Conservation (phyloP, 1,140 invertebrate genomes). For the Drosophila santomea region DNA sequence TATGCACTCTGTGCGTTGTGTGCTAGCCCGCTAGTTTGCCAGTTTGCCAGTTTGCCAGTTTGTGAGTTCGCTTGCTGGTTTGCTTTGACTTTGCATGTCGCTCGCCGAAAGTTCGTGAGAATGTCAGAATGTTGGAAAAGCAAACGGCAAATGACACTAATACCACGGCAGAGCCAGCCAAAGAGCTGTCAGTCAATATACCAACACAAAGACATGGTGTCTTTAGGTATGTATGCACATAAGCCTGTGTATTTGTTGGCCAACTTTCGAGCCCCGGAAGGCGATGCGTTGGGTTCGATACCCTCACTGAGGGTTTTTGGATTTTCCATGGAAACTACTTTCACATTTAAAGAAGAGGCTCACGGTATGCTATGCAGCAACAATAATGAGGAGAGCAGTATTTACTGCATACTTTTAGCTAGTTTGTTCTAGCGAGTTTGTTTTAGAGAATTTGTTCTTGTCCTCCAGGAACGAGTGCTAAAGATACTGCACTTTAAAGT, state of each 20-base stretch:
- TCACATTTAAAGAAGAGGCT: too few species aligned
- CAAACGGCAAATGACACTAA: slow-evolving; percentile 74
- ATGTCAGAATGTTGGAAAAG: slow-evolving; percentile 51
- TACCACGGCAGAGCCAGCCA: slow-evolving; percentile 48
- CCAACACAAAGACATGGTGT: slow-evolving; percentile 36
- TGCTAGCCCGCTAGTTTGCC: slow-evolving; percentile 16
- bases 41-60: slow-evolving; percentile 21
- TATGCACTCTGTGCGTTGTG: slow-evolving; percentile 35
- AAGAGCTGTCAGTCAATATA: slow-evolving; percentile 63
- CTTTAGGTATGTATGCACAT: neutral
- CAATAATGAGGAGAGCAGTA: too few species aligned
- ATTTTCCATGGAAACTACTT: too few species aligned
- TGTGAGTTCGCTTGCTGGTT: slow-evolving; percentile 20
- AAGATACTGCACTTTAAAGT: too few species aligned
- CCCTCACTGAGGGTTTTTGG: too few species aligned
- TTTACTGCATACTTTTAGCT: too few species aligned
- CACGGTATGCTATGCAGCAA: too few species aligned
- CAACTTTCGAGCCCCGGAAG: slow-evolving; percentile 4
- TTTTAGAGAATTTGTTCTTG: too few species aligned
- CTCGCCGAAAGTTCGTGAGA: slow-evolving; percentile 56
- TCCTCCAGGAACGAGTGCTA: too few species aligned
- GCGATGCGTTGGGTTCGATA: neutral
- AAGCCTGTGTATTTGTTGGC: slow-evolving; percentile 1
- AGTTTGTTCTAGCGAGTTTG: too few species aligned
- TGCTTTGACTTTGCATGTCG: slow-evolving; percentile 53